Evolutionary conservation across 1,140 invertebrate genomes (phyloP), one percentile per base, ranked within the genome.

Genomic region (Eumaeus atala): DNA sequence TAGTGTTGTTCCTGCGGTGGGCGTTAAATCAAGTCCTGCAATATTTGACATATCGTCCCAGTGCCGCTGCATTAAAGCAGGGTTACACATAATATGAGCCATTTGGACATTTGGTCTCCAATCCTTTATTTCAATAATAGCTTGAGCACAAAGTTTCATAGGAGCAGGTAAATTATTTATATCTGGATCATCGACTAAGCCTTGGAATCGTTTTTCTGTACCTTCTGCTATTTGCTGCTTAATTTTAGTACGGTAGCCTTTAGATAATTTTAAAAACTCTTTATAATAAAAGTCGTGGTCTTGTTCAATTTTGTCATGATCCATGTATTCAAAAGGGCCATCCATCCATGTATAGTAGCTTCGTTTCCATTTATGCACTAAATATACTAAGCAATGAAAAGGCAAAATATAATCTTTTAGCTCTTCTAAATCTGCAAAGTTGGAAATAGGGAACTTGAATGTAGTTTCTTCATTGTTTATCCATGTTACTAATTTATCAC

Each of bases 31-130:
- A 69, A 93, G 93, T 1, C 92, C 95, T 11, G 94, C 92, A 47
- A 97, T 92, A 34, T 90, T 88, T 0, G 95, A 95, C 91, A 98
- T 97, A 76, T 96, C 93, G 58, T 94, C 92, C 96, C 96, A 98
- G 80, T 98, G 96, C 33, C 95, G 89, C 65, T 95, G 91, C n/a
- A 92, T 85, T 51, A 98, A 79, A 0, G 94, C 95, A 35, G 94
- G 92, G 88, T 97, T 97, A 70, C 96, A 97, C 85, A 98, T 91
- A 11, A 95, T 95, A 38, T 91, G 88, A 17, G 95, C 92, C 52
- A 97, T 87, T 34, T 93, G 94, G 52, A 98, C 90, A 62, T 94
- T 91, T 37, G 92, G 92, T 78, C 95, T 86, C 84, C 97, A 97
- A 50, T 94, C 92, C 70, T 93, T 95, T 51, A 97, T 91, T 54